Evolutionary conservation across 2,888 invertebrate genomes (phyloP), one percentile per base, ranked within the genome.

Genomic region (Clunio marinus): DNA sequence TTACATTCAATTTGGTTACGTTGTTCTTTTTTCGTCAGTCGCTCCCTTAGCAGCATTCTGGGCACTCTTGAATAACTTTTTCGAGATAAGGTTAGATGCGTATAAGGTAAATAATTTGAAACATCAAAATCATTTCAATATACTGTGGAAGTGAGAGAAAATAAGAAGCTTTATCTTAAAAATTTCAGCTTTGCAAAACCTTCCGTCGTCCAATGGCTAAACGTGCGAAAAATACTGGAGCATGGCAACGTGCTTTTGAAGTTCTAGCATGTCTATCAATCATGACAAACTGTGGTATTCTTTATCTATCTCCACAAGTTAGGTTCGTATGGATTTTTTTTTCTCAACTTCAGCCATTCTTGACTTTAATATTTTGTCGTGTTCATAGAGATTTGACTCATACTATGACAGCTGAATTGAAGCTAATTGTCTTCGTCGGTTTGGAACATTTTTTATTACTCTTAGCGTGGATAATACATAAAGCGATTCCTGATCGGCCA

Each of bases 1-100:
- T 77, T 89, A 87, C 76, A 85, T 89, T 62, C 90, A 90, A 77
- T 89, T 89, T 74, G 89, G 90, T 58, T 89, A 88, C 77, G 88
- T 89, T 2, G 87, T 88, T 71, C 79, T 90, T 17, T 90, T 90
- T 77, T 88, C 89, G 2, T 86, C 89, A 1, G 88, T 88, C 5
- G 89, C 88, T 73, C 89, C 90, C 0, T 80, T 88, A 72, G 89
- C 89, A 0, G 87, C 88, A 0, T 81, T 89, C 70, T 88, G 87
- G 81, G 89, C 89, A 0, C 80, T 89, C 1, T 74, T 87, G 62
- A 89, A 89, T 78, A 90, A 89, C 76, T 74, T 88, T n/a, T 79
- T 88, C 35, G 89, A 89, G 76, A 85, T 89, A 62, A 81, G 88
- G 71, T 84, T 86, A 1, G 89, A 90, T 76, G 85, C 88, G 68